phyloP scores from a whole-genome alignment of 2,888 invertebrate genomes.

The Dryadula phaetusa region DNA sequence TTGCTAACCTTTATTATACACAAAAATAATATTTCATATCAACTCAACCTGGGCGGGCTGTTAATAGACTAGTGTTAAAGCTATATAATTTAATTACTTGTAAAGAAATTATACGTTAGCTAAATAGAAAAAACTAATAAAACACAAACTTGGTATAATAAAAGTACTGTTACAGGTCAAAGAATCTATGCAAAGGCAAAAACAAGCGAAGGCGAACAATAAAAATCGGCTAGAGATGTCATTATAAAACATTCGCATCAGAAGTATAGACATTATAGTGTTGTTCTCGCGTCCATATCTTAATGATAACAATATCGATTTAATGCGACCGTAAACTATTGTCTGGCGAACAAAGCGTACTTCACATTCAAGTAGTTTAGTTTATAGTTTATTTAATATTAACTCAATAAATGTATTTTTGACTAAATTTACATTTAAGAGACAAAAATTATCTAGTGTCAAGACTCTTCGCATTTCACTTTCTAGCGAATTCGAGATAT shows the following conservation, averaged over 20 bases:
- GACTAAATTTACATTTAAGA: too few relatives aligned
- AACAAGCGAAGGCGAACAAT: neutral
- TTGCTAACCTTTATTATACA: too few relatives aligned
- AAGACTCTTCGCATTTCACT: too few relatives aligned
- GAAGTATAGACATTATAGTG: conserved; percentile 18
- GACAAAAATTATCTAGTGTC: too few relatives aligned
- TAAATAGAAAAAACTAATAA: neutral
- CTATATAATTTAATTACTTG: conserved; percentile 11
- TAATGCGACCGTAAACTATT: conserved; percentile 3
- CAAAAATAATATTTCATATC: neutral
- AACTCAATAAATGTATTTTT: neutral
- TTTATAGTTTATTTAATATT: neutral
- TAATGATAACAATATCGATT: conserved; percentile 12
- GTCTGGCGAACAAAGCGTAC: conserved; percentile 10
- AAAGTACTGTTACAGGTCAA: conserved; percentile 19
- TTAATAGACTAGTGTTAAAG: conserved; percentile 3
- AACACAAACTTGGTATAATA: neutral
- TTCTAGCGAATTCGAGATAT: too few relatives aligned
- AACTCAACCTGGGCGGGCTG: conserved; percentile 2
- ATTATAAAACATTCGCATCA: conserved; percentile 8
- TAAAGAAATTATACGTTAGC: neutral
- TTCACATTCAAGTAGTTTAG: neutral
- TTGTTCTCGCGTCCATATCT: neutral
- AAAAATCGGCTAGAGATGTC: conserved; percentile 4
- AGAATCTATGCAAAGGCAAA: conserved; percentile 6